phyloP scores from a whole-genome alignment of 37 sponge, comb jelly and placozoan species.

The Tethya wilhelma region DNA sequence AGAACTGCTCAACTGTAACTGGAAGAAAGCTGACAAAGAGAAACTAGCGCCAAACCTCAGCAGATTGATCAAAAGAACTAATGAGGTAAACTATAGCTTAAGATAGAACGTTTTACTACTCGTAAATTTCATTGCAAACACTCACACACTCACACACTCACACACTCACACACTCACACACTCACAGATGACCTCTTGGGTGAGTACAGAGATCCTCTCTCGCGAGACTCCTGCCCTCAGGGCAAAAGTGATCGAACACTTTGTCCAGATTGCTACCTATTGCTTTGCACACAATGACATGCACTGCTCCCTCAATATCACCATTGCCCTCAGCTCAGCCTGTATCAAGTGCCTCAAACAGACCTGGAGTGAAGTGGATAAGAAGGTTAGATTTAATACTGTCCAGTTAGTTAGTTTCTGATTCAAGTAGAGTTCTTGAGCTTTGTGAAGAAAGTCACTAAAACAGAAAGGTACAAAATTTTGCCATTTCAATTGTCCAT shows the following conservation, averaged over 20 bases:
- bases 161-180: constrained; percentile 43
- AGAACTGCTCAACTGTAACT: constrained; percentile 69
- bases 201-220: constrained; percentile 68
- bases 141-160: constrained; percentile 28
- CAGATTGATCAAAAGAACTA: constrained; percentile 67
- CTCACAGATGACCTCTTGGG: constrained; percentile 75
- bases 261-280: constrained; percentile 65
- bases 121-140: neutral
- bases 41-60: constrained; percentile 66
- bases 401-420: too few relatives aligned
- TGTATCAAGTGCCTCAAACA: constrained; percentile 48
- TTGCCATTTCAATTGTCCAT: too few relatives aligned
- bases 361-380: constrained; percentile 72
- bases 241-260: constrained; percentile 66
- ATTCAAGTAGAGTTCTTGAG: too few relatives aligned
- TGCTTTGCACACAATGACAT: constrained; percentile 79
- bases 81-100: constrained; percentile 53
- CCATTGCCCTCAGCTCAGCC: constrained; percentile 64
- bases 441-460: too few relatives aligned
- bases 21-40: constrained; percentile 72
- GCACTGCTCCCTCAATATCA: constrained; percentile 70
- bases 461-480: too few relatives aligned
- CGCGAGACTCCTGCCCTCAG: constrained; percentile 41
- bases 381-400: constrained; percentile 69
- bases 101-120: neutral